Conservation (phyloP, 2,888 invertebrate genomes). For the Scotopteryx bipunctaria region DNA sequence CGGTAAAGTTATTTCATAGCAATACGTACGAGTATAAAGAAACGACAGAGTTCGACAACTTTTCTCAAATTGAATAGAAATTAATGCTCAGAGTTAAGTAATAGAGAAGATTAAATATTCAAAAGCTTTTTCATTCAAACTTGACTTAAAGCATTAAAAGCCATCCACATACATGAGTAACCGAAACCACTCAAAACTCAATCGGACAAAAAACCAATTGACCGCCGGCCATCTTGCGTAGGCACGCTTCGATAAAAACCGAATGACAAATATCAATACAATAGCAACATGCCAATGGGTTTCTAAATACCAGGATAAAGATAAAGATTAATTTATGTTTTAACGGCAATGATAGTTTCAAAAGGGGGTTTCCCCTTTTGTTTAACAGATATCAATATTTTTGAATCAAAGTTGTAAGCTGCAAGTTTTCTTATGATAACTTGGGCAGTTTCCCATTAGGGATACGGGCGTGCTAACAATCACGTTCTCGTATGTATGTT, state of each 20-base stretch:
- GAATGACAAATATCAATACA: conserved; percentile 47
- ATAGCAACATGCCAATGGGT: conserved; percentile 37
- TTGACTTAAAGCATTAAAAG: background rate
- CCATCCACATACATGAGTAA: conserved; percentile 28
- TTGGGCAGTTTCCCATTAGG: too few species aligned
- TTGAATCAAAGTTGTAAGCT: too few species aligned
- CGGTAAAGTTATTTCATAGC: background rate
- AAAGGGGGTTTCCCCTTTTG: too few species aligned
- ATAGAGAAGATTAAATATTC: background rate
- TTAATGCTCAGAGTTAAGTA: background rate
- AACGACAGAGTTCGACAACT: background rate
- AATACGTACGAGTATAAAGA: too few species aligned
- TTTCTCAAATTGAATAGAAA: background rate
- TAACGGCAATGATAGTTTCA: too few species aligned
- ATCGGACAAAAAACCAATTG: conserved; percentile 45
- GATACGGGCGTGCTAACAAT: too few species aligned
- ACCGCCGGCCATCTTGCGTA: conserved; percentile 52
- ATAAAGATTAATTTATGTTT: too few species aligned
- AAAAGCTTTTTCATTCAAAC: too few species aligned
- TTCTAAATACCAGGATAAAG: conserved; percentile 10
- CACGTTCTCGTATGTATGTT: too few species aligned
- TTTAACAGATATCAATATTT: too few species aligned
- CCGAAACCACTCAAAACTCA: conserved; percentile 31
- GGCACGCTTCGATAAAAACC: conserved; percentile 56
- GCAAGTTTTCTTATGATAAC: too few species aligned